phyloP scores from a whole-genome alignment of 1,140 invertebrate genomes.

The Drosophila varians region DNA sequence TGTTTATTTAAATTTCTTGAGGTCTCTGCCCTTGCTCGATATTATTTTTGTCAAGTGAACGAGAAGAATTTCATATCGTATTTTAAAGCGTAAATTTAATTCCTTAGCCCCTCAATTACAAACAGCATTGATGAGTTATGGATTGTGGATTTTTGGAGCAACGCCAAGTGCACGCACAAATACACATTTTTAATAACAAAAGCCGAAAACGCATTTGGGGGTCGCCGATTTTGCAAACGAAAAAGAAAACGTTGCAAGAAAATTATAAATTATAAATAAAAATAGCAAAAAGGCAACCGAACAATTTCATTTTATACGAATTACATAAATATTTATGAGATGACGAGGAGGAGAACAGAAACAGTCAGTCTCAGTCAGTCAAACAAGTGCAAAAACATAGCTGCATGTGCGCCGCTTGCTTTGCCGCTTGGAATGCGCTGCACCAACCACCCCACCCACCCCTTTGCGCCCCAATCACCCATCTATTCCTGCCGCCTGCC shows the following conservation, averaged over 20 bases:
- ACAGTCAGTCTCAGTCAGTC: background rate
- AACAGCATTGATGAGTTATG: slow-evolving; percentile 46
- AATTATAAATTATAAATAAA: slow-evolving; percentile 29
- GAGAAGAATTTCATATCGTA: slow-evolving; percentile 8
- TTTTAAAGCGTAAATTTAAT: slow-evolving; percentile 12
- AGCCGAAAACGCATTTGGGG: slow-evolving; percentile 41
- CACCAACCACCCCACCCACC: slow-evolving; percentile 3
- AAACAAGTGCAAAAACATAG: slow-evolving; percentile 27
- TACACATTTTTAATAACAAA: background rate
- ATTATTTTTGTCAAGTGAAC: slow-evolving; percentile 4
- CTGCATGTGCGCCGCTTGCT: slow-evolving; percentile 53
- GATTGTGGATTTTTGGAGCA: slow-evolving; percentile 33
- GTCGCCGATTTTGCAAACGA: slow-evolving; percentile 16
- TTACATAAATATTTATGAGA: slow-evolving; percentile 41
- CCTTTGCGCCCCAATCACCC: background rate
- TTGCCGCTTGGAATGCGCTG: slow-evolving; percentile 49
- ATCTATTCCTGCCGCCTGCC: no score
- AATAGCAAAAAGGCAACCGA: slow-evolving; percentile 7
- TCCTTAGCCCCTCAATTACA: slow-evolving; percentile 7
- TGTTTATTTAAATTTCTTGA: background rate
- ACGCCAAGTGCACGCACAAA: slow-evolving; percentile 26
- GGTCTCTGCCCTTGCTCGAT: slow-evolving; percentile 31
- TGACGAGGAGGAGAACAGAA: background rate
- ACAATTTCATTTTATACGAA: slow-evolving; percentile 17
- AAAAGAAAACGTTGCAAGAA: background rate